phyloP scores from a whole-genome alignment of 2,797 vertebrate species.

The Phoeniculus purpureus region DNA sequence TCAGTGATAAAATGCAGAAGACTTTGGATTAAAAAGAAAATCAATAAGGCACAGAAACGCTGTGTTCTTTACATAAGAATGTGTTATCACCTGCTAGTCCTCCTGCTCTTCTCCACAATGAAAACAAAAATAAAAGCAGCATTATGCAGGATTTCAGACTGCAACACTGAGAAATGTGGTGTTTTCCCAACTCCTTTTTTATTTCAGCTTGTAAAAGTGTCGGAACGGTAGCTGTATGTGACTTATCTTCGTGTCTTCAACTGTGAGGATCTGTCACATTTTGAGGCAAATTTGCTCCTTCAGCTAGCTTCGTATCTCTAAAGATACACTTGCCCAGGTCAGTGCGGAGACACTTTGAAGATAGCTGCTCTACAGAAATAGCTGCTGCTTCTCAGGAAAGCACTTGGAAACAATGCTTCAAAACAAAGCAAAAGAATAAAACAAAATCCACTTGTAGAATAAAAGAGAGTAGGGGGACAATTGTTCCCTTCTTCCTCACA shows the following conservation, averaged over 20 bases:
- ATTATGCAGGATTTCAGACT: neutral
- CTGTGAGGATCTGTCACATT: neutral
- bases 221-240: neutral
- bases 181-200: neutral
- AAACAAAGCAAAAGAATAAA: neutral
- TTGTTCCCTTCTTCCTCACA: neutral
- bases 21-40: neutral
- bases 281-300: constrained; percentile 1
- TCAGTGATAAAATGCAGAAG: constrained; percentile 17
- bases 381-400: neutral
- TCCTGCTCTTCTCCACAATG: neutral
- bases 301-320: neutral
- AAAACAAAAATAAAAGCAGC: neutral
- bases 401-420: neutral
- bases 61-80: neutral
- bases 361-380: neutral
- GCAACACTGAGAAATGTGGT: neutral
- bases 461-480: neutral
- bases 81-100: neutral
- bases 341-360: neutral
- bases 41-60: neutral
- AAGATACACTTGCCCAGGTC: neutral
- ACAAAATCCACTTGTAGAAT: neutral
- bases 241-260: neutral
- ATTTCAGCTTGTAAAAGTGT: neutral